Evolutionary conservation across 2,888 invertebrate genomes (phyloP).

Genomic region (Leucophora obtusa): DNA sequence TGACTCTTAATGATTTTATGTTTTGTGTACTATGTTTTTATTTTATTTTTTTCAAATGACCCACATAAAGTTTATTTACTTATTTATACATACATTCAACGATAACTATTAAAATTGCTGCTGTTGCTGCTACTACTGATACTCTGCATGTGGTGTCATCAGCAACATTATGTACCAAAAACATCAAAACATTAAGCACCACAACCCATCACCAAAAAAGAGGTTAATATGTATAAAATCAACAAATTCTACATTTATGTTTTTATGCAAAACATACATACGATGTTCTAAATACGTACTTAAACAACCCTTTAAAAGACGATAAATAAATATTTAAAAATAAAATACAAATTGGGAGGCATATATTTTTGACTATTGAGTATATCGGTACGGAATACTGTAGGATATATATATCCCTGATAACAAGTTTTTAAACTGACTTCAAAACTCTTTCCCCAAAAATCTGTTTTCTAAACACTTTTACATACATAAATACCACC

Average conservation of each 20-base stretch:
- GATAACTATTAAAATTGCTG: neutral
- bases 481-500: neutral
- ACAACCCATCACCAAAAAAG: neutral
- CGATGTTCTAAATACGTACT: neutral
- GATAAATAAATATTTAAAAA: neutral
- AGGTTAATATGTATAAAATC: neutral
- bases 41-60: slow-evolving; percentile 50
- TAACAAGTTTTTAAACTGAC: too few relatives aligned
- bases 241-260: slow-evolving; percentile 1
- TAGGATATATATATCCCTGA: too few relatives aligned
- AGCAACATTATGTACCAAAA: slow-evolving; percentile 17
- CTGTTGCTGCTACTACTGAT: neutral
- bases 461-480: too few relatives aligned
- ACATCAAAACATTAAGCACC: neutral
- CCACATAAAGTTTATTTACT: slow-evolving; percentile 63
- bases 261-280: neutral
- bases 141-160: slow-evolving; percentile 49
- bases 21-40: slow-evolving; percentile 5
- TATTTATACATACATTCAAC: slow-evolving; percentile 36
- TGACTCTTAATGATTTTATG: slow-evolving; percentile 57
- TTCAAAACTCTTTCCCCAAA: too few relatives aligned
- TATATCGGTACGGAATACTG: too few relatives aligned
- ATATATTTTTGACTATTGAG: too few relatives aligned
- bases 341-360: too few relatives aligned
- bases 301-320: neutral